phyloP scores from a whole-genome alignment of 2,113 vertebrate species.

The Ahaetulla prasina region DNA sequence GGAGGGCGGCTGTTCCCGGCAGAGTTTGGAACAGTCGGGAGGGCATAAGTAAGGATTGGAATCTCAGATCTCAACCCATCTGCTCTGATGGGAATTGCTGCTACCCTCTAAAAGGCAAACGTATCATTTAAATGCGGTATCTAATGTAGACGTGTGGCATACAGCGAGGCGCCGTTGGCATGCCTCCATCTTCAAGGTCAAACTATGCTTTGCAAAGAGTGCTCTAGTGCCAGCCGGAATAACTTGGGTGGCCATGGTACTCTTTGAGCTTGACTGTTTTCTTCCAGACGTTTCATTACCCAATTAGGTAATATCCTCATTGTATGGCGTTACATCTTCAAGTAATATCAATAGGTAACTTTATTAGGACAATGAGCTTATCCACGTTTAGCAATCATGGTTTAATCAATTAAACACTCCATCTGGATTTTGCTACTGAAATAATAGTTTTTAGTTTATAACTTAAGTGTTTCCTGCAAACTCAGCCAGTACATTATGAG shows the following conservation, averaged over 20 bases:
- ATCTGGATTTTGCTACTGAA: neutral
- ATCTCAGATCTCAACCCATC: too few species aligned
- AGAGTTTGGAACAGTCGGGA: neutral
- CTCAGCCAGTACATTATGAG: neutral
- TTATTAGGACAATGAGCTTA: neutral
- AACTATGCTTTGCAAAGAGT: neutral
- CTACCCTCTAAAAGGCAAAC: too few species aligned
- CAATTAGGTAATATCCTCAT: neutral
- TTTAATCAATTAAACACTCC: neutral
- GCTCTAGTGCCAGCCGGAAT: neutral
- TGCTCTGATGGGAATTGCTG: too few species aligned
- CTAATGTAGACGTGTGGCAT: neutral
- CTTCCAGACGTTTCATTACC: neutral
- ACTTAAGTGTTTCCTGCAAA: neutral
- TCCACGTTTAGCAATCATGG: neutral
- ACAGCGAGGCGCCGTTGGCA: neutral
- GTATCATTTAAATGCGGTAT: too few species aligned
- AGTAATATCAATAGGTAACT: neutral
- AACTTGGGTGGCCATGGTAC: neutral
- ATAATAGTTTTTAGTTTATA: neutral
- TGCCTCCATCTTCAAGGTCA: neutral
- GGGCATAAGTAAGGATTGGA: neutral
- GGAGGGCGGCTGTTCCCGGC: neutral
- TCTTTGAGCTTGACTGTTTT: neutral
- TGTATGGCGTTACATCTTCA: neutral